These are phyloP conservation scores for Hermetia illucens DNA, from an alignment of 1,140 invertebrate species.

Conservation along the genomic window DNA sequence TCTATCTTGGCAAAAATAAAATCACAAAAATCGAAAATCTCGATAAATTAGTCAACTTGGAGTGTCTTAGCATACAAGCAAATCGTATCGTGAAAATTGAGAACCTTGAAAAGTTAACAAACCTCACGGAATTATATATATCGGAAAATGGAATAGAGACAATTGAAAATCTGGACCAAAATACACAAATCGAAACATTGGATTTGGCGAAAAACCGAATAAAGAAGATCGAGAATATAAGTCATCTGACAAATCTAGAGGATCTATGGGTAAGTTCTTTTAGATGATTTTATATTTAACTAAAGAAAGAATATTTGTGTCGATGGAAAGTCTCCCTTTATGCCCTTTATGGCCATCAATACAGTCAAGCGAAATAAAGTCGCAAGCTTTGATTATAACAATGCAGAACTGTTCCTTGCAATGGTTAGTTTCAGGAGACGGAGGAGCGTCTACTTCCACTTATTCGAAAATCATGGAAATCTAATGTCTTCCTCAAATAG, in stretches of 20 bases:
- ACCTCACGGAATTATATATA: conserved; percentile 81
- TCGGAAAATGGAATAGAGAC: conserved; percentile 82
- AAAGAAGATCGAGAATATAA: conserved; percentile 62
- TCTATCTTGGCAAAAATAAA: conserved; percentile 95
- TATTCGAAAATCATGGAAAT: too few species aligned
- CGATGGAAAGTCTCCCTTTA: too few species aligned
- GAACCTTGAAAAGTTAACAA: conserved; percentile 57
- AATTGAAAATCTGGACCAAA: conserved; percentile 59
- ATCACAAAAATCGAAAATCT: conserved; percentile 82
- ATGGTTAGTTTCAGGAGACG: too few species aligned
- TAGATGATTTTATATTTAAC: neutral
- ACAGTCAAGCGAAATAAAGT: too few species aligned
- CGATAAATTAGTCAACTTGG: conserved; percentile 57
- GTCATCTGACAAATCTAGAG: conserved; percentile 58
- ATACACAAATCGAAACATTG: conserved; percentile 62
- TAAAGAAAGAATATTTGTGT: neutral
- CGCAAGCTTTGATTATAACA: too few species aligned
- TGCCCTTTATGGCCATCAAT: too few species aligned
- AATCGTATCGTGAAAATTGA: conserved; percentile 84
- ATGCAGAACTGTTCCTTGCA: too few species aligned
- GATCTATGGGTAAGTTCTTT: conserved; percentile 79
- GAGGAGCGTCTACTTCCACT: too few species aligned
- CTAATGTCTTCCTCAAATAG: too few species aligned
- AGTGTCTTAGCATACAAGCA: conserved; percentile 76
- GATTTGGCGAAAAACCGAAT: conserved; percentile 87